Conservation (phyloP, 2,888 invertebrate species). For the Polyommatus icarus region DNA sequence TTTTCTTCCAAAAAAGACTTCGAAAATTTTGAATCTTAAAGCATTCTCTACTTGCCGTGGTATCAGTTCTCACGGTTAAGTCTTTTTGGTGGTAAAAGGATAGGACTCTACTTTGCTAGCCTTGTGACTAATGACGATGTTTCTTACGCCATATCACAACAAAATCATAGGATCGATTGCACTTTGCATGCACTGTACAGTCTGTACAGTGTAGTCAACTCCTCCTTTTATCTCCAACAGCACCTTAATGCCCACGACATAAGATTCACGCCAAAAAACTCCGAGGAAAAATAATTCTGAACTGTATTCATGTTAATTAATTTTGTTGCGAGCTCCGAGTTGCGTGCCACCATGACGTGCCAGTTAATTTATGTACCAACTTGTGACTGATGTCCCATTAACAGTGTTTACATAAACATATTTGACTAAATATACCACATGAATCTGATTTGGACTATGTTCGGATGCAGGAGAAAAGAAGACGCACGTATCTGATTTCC, state of each 20-base stretch:
- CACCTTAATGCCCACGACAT: not conserved
- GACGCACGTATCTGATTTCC: too few relatives aligned
- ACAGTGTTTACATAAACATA: constrained; percentile 6
- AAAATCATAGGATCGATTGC: not conserved
- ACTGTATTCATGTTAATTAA: constrained; percentile 13
- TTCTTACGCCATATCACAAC: not conserved
- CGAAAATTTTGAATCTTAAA: too few relatives aligned
- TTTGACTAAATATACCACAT: not conserved
- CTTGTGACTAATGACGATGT: not conserved
- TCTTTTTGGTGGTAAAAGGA: not conserved
- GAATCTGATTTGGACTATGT: not conserved
- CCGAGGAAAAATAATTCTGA: not conserved
- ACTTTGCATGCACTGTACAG: not conserved
- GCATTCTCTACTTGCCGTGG: too few relatives aligned
- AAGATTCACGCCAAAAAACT: not conserved
- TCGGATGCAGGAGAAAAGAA: too few relatives aligned
- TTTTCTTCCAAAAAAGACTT: too few relatives aligned
- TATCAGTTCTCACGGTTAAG: too few relatives aligned
- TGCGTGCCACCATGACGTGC: constrained; percentile 9
- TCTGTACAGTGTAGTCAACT: too few relatives aligned
- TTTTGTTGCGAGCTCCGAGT: not conserved
- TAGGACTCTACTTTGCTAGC: not conserved
- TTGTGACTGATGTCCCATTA: constrained; percentile 18
- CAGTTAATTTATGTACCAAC: constrained; percentile 4
- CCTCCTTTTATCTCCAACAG: not conserved